These are phyloP conservation scores for Eristalinus aeneus DNA, from an alignment of 2,888 invertebrate genomes.

Conservation along the genomic window DNA sequence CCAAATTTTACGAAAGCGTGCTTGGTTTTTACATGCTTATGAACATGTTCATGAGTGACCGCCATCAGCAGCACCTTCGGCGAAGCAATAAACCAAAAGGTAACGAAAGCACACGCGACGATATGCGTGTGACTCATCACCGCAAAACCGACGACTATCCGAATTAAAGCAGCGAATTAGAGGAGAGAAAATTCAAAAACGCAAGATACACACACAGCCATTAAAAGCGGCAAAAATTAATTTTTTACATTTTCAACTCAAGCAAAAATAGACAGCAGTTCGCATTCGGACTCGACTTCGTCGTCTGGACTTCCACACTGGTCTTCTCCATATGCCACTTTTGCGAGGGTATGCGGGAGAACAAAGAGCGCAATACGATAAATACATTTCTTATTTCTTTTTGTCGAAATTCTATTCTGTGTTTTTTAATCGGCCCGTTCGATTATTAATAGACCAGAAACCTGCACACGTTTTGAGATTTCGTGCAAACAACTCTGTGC, in stretches of 20 bases:
- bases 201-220: not conserved
- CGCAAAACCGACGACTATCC: not conserved
- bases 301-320: not conserved
- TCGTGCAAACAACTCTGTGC: not conserved
- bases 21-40: not conserved
- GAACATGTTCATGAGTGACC: not conserved
- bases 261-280: slow-evolving; percentile 23
- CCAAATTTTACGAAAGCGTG: not conserved
- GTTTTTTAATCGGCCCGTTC: slow-evolving; percentile 22
- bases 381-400: not conserved
- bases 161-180: not conserved
- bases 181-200: slow-evolving; percentile 9
- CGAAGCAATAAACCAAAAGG: slow-evolving; percentile 17
- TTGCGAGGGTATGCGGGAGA: too few relatives aligned
- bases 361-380: not conserved
- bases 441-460: slow-evolving; percentile 51
- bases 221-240: slow-evolving; percentile 1
- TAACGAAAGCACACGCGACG: slow-evolving; percentile 32
- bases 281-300: not conserved
- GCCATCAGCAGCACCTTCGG: not conserved
- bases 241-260: slow-evolving; percentile 22
- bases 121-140: slow-evolving; percentile 18
- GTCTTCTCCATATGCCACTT: not conserved
- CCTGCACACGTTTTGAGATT: slow-evolving; percentile 14
- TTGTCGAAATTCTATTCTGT: slow-evolving; percentile 1